These are phyloP conservation scores for Sylvilagus floridanus DNA, from an alignment of 2,797 vertebrate genomes.

Conservation along the genomic window DNA sequence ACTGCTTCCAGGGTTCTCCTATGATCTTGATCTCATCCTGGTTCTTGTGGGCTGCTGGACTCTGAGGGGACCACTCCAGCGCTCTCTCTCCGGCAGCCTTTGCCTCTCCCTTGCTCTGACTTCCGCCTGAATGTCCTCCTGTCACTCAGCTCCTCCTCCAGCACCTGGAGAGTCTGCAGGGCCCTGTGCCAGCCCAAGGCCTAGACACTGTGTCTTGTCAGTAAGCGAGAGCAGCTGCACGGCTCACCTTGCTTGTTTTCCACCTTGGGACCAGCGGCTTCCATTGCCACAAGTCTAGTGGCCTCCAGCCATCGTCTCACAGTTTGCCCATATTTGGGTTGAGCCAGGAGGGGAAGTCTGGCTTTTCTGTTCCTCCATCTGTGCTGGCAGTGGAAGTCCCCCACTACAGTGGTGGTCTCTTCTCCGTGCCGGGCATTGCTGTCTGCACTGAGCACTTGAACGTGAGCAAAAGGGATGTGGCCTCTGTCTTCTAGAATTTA, in stretches of 20 bases:
- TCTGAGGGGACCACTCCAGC: not conserved
- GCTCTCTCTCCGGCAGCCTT: not conserved
- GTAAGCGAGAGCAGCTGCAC: too few species aligned
- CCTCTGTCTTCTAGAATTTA: not conserved
- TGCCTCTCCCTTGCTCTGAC: not conserved
- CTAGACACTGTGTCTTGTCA: not conserved
- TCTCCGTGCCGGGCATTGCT: not conserved
- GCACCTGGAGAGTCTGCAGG: not conserved
- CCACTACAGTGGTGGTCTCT: not conserved
- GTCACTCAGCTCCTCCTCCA: not conserved
- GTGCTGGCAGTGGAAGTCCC: not conserved
- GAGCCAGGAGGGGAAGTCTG: not conserved
- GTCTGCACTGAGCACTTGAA: not conserved
- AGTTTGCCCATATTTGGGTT: not conserved
- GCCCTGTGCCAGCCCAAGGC: too few species aligned
- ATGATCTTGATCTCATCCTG: not conserved
- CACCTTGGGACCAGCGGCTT: not conserved
- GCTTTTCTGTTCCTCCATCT: not conserved
- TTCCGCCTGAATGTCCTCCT: not conserved
- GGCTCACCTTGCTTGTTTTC: not conserved
- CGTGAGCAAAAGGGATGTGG: not conserved
- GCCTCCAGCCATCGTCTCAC: not conserved
- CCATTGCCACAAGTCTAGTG: not conserved
- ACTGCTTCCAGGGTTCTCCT: not conserved
- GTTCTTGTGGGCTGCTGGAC: rapidly evolving